phyloP scores from a whole-genome alignment of 2,888 invertebrate species.

The Beris chalybata region DNA sequence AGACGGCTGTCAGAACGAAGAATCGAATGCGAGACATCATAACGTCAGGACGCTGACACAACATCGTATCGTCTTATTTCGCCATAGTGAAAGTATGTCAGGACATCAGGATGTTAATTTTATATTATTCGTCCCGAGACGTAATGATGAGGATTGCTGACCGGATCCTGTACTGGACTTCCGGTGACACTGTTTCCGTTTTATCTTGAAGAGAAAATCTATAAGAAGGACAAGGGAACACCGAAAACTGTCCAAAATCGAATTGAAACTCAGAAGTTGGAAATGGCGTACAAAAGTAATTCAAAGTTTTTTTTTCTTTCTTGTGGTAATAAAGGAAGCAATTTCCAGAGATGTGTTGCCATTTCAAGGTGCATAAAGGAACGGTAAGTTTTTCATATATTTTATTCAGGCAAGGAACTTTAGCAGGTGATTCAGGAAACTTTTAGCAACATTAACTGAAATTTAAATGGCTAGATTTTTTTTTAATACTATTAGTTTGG shows the following conservation, averaged over 20 bases:
- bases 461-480: no score
- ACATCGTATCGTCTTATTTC: conserved; percentile 21
- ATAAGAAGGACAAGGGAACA: no score
- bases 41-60: conserved; percentile 22
- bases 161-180: conserved; percentile 29
- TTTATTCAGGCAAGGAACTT: conserved; percentile 1
- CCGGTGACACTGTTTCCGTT: conserved; percentile 17
- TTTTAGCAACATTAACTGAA: no score
- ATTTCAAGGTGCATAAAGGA: conserved; percentile 3
- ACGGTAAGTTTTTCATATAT: conserved; percentile 8
- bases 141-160: conserved; percentile 22
- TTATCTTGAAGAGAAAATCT: no score
- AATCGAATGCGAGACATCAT: conserved; percentile 21
- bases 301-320: conserved; percentile 20
- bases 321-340: conserved; percentile 19
- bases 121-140: conserved; percentile 4
- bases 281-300: background rate
- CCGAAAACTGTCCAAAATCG: conserved; percentile 4
- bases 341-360: background rate
- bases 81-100: conserved; percentile 14
- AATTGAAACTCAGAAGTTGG: conserved; percentile 8
- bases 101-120: conserved; percentile 3
- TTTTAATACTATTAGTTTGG: no score
- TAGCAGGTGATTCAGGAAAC: no score
- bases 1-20: conserved; percentile 15